Conservation (phyloP, 2,797 vertebrate species). For the Acestrorhynchus altus region DNA sequence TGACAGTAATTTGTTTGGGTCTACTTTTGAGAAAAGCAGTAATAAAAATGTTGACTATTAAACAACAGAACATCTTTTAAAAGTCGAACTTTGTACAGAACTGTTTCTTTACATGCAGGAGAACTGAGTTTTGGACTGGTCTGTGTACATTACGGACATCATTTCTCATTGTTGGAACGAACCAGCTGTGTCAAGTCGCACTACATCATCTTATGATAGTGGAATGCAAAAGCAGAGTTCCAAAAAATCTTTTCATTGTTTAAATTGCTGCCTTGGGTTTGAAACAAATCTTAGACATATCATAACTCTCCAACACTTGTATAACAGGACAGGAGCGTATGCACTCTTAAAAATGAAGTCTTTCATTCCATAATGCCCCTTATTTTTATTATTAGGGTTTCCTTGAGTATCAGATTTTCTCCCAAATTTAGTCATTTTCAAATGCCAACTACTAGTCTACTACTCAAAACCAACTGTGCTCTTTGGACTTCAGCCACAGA, state of each 20-base stretch:
- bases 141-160: conserved; percentile 7
- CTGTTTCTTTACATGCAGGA: background rate
- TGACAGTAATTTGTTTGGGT: background rate
- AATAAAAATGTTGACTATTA: too few species aligned
- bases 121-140: conserved; percentile 17
- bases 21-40: background rate
- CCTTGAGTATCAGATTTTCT: too few species aligned
- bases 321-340: too few species aligned
- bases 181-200: conserved; percentile 51
- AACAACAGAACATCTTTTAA: background rate
- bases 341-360: too few species aligned
- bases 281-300: conserved; percentile 27
- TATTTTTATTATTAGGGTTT: too few species aligned
- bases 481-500: too few species aligned
- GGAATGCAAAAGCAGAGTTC: conserved; percentile 75
- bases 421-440: too few species aligned
- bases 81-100: background rate
- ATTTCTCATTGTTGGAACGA: conserved; percentile 12
- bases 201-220: conserved; percentile 62
- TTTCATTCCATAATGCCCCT: too few species aligned
- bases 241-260: conserved; percentile 73
- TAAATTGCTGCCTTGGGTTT: conserved; percentile 61
- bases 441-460: too few species aligned
- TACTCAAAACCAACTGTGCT: too few species aligned
- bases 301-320: background rate